Base-by-base conservation (phyloP, 2,888 invertebrate species). In the Diarsia brunnea region DNA sequence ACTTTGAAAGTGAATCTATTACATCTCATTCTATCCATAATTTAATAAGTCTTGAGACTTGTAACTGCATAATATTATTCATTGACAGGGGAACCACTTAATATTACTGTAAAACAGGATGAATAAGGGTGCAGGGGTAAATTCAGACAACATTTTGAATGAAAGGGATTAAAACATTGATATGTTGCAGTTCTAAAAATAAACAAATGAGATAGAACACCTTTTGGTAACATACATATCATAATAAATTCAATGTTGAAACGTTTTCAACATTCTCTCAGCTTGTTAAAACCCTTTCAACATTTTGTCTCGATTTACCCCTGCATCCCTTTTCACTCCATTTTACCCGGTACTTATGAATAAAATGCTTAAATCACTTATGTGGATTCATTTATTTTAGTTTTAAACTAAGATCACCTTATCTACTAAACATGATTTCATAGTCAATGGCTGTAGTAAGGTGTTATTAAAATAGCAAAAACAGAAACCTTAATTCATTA, bases 341-440 rank as follows among this genome's bases (percentile, higher is more conserved):
- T 38, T 38, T 38, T 38, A 38, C 8, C 8, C 38, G 1, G 38
- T 38, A 38, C 14, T 66, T 43, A 45, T 67, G 4, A 92, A 89
- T 88, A 81, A 90, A 91, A 92, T 87, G 66, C 70, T 61, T 64
- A 76, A 60, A 75, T 91, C 87, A 91, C 91, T 92, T 93, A 93
- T 92, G 95, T 94, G 94, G 89, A 92, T 93, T 92, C 93, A 92
- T 95, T 95, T 94, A 94, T 94, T 94, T 90, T 91, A 85, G 88
- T 92, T 87, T 84, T 91, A 91, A 90, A 93, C 92, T 94, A 94
- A 92, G 78, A 87, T 91, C 90, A 90, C 92, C 93, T 93, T 94
- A 93, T 86, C 92, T 93, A 94, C 93, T 90, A 84, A 91, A 94
- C 90, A 94, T 90, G 90, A 93, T 94, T 93, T 86, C 88, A 90